These are phyloP conservation scores for Lycaena phlaeas DNA, from an alignment of 2,888 invertebrate genomes.

Conservation along the genomic window DNA sequence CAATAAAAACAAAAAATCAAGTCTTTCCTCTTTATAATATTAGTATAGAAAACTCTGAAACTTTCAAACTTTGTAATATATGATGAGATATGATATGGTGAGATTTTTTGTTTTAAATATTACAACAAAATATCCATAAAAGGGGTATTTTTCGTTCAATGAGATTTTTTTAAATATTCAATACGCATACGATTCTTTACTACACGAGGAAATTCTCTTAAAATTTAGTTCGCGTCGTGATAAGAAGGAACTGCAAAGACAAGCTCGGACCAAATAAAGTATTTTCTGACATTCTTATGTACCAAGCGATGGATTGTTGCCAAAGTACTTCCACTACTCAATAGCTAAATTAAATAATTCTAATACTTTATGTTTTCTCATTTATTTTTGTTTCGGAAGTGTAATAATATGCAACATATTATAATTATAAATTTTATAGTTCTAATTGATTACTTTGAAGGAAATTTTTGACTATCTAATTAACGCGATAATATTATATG, in stretches of 20 bases:
- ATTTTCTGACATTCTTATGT: constrained; percentile 6
- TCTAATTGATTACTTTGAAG: too few species aligned
- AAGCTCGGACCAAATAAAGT: constrained; percentile 8
- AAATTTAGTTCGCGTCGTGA: constrained; percentile 1
- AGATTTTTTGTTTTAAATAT: too few species aligned
- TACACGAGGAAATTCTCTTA: not conserved
- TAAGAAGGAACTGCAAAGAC: constrained; percentile 6
- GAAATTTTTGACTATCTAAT: too few species aligned
- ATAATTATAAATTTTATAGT: too few species aligned
- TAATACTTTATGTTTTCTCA: not conserved
- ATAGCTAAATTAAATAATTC: constrained; percentile 3
- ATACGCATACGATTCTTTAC: not conserved
- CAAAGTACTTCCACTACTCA: constrained; percentile 3
- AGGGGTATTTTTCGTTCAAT: too few species aligned
- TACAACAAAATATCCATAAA: too few species aligned
- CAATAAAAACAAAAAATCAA: too few species aligned
- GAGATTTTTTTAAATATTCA: not conserved
- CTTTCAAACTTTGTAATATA: too few species aligned
- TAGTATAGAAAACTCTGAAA: too few species aligned
- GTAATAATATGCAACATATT: not conserved
- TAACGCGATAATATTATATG: too few species aligned
- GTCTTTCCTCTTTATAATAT: too few species aligned
- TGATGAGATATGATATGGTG: too few species aligned
- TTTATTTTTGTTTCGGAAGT: not conserved
- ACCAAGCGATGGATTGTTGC: constrained; percentile 7